phyloP scores from a whole-genome alignment of 2,888 invertebrate species.

The Mesorhabditis spiculigera region DNA sequence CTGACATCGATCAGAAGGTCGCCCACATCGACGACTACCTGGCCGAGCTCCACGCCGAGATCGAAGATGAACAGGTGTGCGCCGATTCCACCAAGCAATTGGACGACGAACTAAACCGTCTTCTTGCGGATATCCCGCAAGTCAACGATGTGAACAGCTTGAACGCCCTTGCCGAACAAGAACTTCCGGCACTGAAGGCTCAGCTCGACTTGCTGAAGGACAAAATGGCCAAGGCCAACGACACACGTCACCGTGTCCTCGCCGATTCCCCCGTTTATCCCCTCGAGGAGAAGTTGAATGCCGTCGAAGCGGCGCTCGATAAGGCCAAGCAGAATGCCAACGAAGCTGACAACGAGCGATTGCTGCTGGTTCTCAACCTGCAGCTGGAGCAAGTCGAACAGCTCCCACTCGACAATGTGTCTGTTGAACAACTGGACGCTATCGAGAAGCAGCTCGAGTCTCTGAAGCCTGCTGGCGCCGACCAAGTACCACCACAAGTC shows the following conservation, averaged over 20 bases:
- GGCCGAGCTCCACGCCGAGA: conserved; percentile 24
- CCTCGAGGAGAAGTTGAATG: conserved; percentile 21
- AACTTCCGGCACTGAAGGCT: not conserved
- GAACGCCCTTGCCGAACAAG: conserved; percentile 6
- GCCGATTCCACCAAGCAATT: conserved; percentile 32
- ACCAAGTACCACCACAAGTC: conserved; percentile 7
- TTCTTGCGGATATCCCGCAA: conserved; percentile 20
- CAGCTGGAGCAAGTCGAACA: conserved; percentile 27
- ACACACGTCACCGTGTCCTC: not conserved
- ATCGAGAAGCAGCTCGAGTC: conserved; percentile 14
- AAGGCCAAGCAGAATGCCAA: conserved; percentile 24
- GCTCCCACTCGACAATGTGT: conserved; percentile 22
- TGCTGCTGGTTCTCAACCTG: conserved; percentile 22
- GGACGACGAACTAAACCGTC: conserved; percentile 21
- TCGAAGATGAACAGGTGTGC: conserved; percentile 31
- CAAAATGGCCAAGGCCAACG: conserved; percentile 5
- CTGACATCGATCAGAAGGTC: conserved; percentile 40
- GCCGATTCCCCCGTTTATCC: conserved; percentile 13
- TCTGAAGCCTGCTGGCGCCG: not conserved
- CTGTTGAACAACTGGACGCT: conserved; percentile 20
- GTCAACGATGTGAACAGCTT: conserved; percentile 12
- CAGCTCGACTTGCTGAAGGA: conserved; percentile 10
- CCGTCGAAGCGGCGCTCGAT: conserved; percentile 23
- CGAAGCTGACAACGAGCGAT: conserved; percentile 26
- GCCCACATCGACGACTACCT: conserved; percentile 37